These are phyloP conservation scores for Hyposoter dolosus DNA, from an alignment of 2,888 invertebrate species.

Conservation along the genomic window DNA sequence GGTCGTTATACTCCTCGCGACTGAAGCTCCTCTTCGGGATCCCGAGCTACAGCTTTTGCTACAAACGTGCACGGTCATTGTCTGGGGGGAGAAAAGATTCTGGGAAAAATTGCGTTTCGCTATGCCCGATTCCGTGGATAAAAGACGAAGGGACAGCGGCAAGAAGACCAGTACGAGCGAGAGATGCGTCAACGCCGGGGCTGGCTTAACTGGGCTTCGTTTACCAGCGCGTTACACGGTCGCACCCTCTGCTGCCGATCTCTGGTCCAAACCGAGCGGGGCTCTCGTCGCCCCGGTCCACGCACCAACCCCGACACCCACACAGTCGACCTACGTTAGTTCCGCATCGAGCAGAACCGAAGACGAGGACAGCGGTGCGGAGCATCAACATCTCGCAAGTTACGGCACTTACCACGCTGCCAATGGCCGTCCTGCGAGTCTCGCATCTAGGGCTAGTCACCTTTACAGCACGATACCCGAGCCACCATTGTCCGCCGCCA, in stretches of 20 bases:
- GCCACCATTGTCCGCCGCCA: conserved; percentile 78
- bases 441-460: conserved; percentile 82
- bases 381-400: conserved; percentile 87
- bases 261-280: conserved; percentile 87
- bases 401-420: conserved; percentile 83
- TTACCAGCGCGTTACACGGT: conserved; percentile 89
- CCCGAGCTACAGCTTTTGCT: conserved; percentile 91
- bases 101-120: conserved; percentile 93
- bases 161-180: conserved; percentile 68
- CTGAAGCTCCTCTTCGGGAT: conserved; percentile 89
- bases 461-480: conserved; percentile 84
- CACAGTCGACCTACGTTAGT: conserved; percentile 88
- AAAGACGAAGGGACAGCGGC: conserved; percentile 69
- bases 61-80: conserved; percentile 89
- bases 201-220: conserved; percentile 86
- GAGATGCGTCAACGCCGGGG: conserved; percentile 79
- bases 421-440: conserved; percentile 79
- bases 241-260: conserved; percentile 88
- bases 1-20: conserved; percentile 86
- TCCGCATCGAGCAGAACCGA: conserved; percentile 87
- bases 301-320: conserved; percentile 87
- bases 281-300: conserved; percentile 84
- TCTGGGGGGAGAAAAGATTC: conserved; percentile 92
- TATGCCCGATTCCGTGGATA: conserved; percentile 90
- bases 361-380: conserved; percentile 88